phyloP scores from a whole-genome alignment of 2,888 invertebrate genomes.

The Falcaria lacertinaria region DNA sequence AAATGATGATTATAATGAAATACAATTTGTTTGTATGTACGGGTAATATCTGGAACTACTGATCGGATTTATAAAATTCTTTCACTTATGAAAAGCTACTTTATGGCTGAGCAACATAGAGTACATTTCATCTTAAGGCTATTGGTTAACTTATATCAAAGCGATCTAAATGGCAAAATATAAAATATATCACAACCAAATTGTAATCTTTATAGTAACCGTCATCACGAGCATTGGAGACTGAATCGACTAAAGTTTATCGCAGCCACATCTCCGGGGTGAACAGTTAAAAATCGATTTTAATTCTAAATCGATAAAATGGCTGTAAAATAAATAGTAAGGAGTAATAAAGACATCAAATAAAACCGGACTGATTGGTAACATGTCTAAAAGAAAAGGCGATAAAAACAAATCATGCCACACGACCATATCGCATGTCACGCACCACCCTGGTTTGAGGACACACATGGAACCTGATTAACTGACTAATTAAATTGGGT shows the following conservation, averaged over 20 bases:
- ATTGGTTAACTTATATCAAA: no score
- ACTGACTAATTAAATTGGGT: neutral
- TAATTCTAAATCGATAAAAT: neutral
- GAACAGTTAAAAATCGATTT: slow-evolving; percentile 4
- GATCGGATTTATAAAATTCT: no score
- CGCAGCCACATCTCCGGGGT: neutral
- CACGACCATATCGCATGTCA: neutral
- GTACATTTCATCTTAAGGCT: no score
- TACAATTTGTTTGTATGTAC: no score
- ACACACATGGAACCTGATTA: neutral
- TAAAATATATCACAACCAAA: no score
- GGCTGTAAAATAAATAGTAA: neutral
- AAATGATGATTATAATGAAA: no score
- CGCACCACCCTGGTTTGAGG: neutral
- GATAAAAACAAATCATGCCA: slow-evolving; percentile 44
- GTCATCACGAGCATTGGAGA: neutral
- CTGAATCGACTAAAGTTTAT: neutral
- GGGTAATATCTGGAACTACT: no score
- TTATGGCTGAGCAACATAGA: no score
- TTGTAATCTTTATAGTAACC: no score
- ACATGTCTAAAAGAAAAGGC: slow-evolving; percentile 29
- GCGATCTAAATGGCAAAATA: no score
- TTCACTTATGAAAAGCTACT: no score
- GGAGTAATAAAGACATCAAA: slow-evolving; percentile 41
- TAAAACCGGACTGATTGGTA: slow-evolving; percentile 26